phyloP scores from a whole-genome alignment of 2,113 vertebrate genomes.

The Notothenia coriiceps region DNA sequence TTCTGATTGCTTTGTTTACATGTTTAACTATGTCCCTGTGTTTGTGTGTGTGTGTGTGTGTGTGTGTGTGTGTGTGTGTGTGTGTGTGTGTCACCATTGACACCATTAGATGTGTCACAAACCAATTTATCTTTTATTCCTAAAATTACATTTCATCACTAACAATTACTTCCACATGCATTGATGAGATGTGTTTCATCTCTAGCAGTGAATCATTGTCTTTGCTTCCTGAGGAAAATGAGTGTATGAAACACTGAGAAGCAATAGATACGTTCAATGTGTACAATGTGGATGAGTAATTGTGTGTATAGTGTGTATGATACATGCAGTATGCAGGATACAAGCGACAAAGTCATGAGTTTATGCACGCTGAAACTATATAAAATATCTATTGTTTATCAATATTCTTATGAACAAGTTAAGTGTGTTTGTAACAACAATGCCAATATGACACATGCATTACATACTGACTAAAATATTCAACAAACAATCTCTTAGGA shows the following conservation, averaged over 20 bases:
- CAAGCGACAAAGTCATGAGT: background rate
- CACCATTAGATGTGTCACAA: slow-evolving; percentile 43
- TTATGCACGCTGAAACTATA: background rate
- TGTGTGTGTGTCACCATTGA: no score
- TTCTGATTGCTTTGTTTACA: no score
- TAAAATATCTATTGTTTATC: background rate
- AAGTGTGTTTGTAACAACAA: background rate
- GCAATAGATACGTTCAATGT: background rate
- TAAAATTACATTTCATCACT: slow-evolving; percentile 37
- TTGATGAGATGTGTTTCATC: slow-evolving; percentile 50
- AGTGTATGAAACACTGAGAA: slow-evolving; percentile 20
- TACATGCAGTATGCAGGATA: background rate
- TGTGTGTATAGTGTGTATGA: background rate
- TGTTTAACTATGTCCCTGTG: no score
- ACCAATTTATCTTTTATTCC: slow-evolving; percentile 59
- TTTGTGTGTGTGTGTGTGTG: background rate
- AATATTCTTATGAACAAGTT: background rate
- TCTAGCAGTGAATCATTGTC: slow-evolving; percentile 30
- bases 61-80: background rate
- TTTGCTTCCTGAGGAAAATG: slow-evolving; percentile 2
- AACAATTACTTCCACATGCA: slow-evolving; percentile 40
- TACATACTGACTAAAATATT: background rate
- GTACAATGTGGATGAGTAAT: background rate
- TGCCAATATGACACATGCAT: background rate
- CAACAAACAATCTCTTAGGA: background rate